Evolutionary conservation across 2,888 invertebrate genomes (phyloP), one percentile per base, ranked within the genome.

Genomic region (Mayetiola destructor): DNA sequence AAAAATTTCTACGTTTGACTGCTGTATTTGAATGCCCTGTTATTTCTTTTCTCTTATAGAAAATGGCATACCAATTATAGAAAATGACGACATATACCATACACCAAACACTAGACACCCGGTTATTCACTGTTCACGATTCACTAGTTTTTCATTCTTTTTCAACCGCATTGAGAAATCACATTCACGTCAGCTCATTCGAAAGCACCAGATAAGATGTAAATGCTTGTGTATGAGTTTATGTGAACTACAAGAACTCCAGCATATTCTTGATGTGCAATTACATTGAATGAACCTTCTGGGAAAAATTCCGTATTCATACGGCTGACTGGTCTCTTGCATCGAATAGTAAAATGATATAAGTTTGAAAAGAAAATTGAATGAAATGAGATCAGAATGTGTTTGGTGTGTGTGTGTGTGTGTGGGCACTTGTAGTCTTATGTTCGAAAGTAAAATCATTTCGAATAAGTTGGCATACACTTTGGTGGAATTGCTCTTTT

Each of bases 251-350:
- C 23, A 23, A 2, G 21, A 4, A 12, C 14, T 42, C 21, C 10
- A 21, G 16, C 48, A 48, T 27, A 48, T 48, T 27, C n/a, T 48
- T 48, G n/a, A 27, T 27, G 48, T 48, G 48, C 20, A 48, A 48
- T 48, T 48, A 48, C 27, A 27, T 48, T 48, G 27, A 48, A 48
- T 48, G 48, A 48, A 48, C 48, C 48, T n/a, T 48, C 48, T 2
- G 48, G 48, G 29, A 48, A 27, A 23, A 14, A n/a, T n/a, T n/a
- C n/a, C 48, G 27, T 12, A 48, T 48, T 48, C 48, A 48, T 48
- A 42, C 14, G 42, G 42, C 23, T 42, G 42, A 42, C 42, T 42
- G 14, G 42, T 42, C 23, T 21, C 42, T 23, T 42, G 3, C 14
- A 2, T 16, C 9, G 27, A n/a, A n/a, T n/a, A n/a, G n/a, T n/a